Base-by-base conservation (phyloP, 2,888 invertebrate species). In the Mythimna lalbum region DNA sequence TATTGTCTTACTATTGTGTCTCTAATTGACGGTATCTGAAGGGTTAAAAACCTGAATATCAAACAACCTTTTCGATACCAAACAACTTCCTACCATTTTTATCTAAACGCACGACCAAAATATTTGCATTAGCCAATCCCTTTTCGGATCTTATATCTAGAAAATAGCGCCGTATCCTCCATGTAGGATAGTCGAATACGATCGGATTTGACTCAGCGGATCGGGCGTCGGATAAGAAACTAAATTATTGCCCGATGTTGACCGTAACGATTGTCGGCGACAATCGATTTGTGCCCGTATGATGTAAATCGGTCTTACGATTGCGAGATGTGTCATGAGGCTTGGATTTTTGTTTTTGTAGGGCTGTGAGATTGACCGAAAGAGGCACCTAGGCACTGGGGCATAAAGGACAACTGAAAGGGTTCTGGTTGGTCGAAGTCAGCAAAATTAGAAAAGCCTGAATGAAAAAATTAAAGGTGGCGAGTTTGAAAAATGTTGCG, bases 201-300 rank as follows among this genome's bases (percentile, higher is more conserved):
- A 89, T 87, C 88, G 87, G 88, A 88, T 90, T 87, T 91, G 89
- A 91, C 86, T 91, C 90, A 90, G 90, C 92, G 86, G 93, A 94
- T 94, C 90, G 93, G 94, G 75, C 86, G 71, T 68, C 67, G 82
- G 94, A 94, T 94, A 94, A 92, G 91, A 90, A 91, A 92, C 89
- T 92, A 93, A 94, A 93, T 93, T 94, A 94, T 94, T 88, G 91
- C 89, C 86, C 78, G 78, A 88, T 91, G 91, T 91, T 92, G 91
- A 91, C 91, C 90, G 90, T 88, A 88, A 69, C 75, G 86, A 86
- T 85, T 79, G 73, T 69, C 65, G 64, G 71, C 57, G 76, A 78
- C 80, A 78, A 89, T 86, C 87, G 87, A 86, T 90, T 86, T 70
- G 75, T 69, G 71, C 86, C 84, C 85, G 86, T 85, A 87, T 85